Evolutionary conservation across 2,113 vertebrate species (phyloP).

Genomic region (Speoplatyrhinus poulsoni): DNA sequence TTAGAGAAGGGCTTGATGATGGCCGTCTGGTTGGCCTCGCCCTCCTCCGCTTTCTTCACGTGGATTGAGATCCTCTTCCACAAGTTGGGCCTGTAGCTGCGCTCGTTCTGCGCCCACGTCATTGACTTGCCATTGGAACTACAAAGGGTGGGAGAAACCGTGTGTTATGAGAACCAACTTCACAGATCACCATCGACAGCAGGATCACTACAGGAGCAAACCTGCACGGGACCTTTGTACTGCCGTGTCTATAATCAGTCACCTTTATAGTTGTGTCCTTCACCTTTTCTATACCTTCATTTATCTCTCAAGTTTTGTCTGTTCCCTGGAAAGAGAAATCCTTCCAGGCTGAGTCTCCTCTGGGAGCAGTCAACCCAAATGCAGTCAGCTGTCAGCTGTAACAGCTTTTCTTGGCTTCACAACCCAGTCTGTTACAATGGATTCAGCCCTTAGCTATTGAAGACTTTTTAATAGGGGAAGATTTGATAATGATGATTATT

Average conservation of each 20-base stretch:
- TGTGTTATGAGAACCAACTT: background rate
- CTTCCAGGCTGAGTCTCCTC: slow-evolving; percentile 50
- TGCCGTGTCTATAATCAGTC: no score
- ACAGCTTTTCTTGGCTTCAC: slow-evolving; percentile 37
- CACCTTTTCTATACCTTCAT: slow-evolving; percentile 29
- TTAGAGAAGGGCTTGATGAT: slow-evolving; percentile 98
- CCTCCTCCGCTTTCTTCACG: slow-evolving; percentile 90
- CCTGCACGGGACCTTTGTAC: background rate
- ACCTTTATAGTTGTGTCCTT: slow-evolving; percentile 8
- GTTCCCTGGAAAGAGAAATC: slow-evolving; percentile 67
- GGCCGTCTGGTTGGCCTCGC: slow-evolving; percentile 89
- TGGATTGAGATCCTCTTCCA: slow-evolving; percentile 96
- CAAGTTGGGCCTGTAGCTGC: slow-evolving; percentile 86
- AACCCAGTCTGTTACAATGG: slow-evolving; percentile 31
- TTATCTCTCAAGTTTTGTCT: slow-evolving; percentile 35
- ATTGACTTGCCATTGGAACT: slow-evolving; percentile 96
- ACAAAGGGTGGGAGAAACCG: slow-evolving; percentile 25
- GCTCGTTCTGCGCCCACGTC: slow-evolving; percentile 90
- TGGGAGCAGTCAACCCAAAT: slow-evolving; percentile 68
- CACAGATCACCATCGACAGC: background rate
- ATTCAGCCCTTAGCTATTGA: slow-evolving; percentile 34
- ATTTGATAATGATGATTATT: background rate
- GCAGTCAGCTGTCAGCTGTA: slow-evolving; percentile 49
- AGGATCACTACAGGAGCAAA: background rate
- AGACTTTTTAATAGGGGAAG: slow-evolving; percentile 4